A percentile compares a stretch with the other conserved stretches of the same genome.
These are phyloP conservation scores for Iselma pallidipennis DNA, from an alignment of 2,888 invertebrate species.

Conservation along the genomic window DNA sequence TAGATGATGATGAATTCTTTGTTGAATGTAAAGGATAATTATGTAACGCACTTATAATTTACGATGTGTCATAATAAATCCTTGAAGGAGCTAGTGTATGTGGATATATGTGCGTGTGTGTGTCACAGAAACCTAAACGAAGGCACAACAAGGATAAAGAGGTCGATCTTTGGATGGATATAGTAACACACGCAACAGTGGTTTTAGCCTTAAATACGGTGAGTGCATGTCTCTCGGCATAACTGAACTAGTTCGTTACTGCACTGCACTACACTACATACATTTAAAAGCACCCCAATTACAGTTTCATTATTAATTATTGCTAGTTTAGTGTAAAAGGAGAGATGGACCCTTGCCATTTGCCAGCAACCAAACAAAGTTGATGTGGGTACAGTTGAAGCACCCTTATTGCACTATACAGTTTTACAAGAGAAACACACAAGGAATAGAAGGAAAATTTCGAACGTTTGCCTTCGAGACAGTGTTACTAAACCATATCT, in stretches of 20 bases:
- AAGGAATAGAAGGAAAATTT: too few relatives aligned
- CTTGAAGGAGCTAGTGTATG: background rate
- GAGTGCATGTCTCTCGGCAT: too few relatives aligned
- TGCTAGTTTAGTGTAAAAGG: background rate
- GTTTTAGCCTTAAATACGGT: too few relatives aligned
- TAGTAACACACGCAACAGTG: too few relatives aligned
- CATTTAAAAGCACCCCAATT: conserved; percentile 11
- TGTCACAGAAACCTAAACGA: conserved; percentile 5
- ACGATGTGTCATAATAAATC: conserved; percentile 17
- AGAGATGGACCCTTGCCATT: conserved; percentile 7
- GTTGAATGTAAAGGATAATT: background rate
- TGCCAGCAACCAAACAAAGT: background rate
- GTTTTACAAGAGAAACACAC: too few relatives aligned
- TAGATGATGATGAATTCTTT: background rate
- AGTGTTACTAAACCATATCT: too few relatives aligned
- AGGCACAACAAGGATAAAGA: background rate
- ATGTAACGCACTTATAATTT: conserved; percentile 7
- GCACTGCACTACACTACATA: conserved; percentile 3
- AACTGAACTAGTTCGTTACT: too few relatives aligned
- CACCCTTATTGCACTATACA: background rate
- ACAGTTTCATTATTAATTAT: conserved; percentile 16
- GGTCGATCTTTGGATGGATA: too few relatives aligned
- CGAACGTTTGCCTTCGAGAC: too few relatives aligned
- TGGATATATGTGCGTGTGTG: background rate
- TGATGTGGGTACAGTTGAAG: background rate